A percentile compares a stretch with the other conserved stretches of the same genome.
Conservation (phyloP, 1,140 invertebrate genomes). For the Dinothrombium tinctorium region DNA sequence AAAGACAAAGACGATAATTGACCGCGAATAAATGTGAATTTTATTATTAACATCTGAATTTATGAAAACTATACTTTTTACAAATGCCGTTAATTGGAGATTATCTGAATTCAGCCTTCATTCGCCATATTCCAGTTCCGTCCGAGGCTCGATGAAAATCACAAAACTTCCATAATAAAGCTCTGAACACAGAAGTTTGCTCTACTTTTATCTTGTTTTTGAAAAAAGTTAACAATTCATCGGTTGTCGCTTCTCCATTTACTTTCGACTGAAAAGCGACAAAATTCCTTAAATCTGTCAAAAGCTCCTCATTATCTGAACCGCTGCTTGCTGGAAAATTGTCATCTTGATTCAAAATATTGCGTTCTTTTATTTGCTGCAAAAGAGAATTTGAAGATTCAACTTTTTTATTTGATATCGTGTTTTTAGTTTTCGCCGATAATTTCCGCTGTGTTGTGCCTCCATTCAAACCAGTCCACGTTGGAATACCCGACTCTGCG, state of each 20-base stretch:
- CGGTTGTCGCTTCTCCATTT: slow-evolving; percentile 30
- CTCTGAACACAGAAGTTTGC: slow-evolving; percentile 32
- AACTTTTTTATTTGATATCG: neutral
- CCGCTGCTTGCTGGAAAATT: slow-evolving; percentile 2
- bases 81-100: no score
- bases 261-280: slow-evolving; percentile 26
- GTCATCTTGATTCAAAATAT: slow-evolving; percentile 14
- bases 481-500: slow-evolving; percentile 23
- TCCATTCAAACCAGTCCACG: slow-evolving; percentile 37
- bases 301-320: slow-evolving; percentile 21
- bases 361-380: slow-evolving; percentile 8
- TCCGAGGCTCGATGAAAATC: slow-evolving; percentile 21
- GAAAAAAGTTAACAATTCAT: slow-evolving; percentile 29
- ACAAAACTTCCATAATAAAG: slow-evolving; percentile 32
- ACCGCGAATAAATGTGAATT: no score
- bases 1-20: no score
- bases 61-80: no score
- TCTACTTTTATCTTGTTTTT: slow-evolving; percentile 23
- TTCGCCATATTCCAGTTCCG: slow-evolving; percentile 12
- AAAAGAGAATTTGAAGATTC: no score
- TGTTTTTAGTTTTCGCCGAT: neutral
- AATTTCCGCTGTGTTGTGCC: no score
- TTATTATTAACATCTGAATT: no score
- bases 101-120: slow-evolving; percentile 14
- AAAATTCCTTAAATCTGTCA: slow-evolving; percentile 30